phyloP scores from a whole-genome alignment of 2,888 invertebrate genomes.

The Cheilosia urbana region DNA sequence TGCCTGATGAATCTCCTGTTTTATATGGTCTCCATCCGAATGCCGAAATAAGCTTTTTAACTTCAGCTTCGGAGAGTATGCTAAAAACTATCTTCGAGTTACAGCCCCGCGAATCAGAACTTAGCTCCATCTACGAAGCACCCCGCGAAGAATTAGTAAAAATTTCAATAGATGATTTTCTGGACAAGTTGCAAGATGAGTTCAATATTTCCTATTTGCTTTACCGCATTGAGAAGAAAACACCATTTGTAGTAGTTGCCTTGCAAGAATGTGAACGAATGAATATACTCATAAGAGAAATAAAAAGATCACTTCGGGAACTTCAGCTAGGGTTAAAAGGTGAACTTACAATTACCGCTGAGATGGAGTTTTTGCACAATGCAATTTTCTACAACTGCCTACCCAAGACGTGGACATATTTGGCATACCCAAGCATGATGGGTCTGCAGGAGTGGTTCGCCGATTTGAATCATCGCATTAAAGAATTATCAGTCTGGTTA shows the following conservation, averaged over 20 bases:
- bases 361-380: constrained; percentile 95
- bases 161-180: constrained; percentile 91
- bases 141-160: constrained; percentile 92
- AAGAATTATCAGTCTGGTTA: constrained; percentile 94
- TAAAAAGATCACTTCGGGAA: constrained; percentile 92
- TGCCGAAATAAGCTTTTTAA: constrained; percentile 97
- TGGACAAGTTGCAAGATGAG: constrained; percentile 95
- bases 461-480: constrained; percentile 92
- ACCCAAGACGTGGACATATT: constrained; percentile 92
- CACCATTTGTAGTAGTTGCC: constrained; percentile 96
- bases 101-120: constrained; percentile 91
- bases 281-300: constrained; percentile 94
- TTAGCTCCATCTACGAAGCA: constrained; percentile 85
- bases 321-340: constrained; percentile 96
- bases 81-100: constrained; percentile 94
- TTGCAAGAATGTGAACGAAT: constrained; percentile 97
- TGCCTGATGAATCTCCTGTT: constrained; percentile 95
- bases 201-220: constrained; percentile 94
- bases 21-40: constrained; percentile 97
- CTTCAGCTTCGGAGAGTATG: constrained; percentile 92
- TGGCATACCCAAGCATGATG: constrained; percentile 95
- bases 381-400: constrained; percentile 94
- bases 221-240: constrained; percentile 94
- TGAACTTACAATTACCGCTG: constrained; percentile 96
- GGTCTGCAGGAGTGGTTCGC: constrained; percentile 94